Evolutionary conservation across 2,888 invertebrate genomes (phyloP).

Genomic region (Chydorus sphaericus): DNA sequence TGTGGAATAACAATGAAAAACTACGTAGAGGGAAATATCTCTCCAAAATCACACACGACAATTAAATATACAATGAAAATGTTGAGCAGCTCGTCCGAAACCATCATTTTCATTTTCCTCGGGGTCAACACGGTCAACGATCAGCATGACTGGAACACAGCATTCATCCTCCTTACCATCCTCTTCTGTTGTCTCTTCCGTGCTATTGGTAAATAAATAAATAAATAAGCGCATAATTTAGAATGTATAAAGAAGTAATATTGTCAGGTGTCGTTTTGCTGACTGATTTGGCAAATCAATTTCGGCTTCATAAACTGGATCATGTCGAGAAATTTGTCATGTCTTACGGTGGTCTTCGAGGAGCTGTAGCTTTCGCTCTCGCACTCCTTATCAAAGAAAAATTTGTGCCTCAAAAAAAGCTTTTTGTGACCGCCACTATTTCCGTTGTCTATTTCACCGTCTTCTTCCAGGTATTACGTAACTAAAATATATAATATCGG

Average conservation of each 20-base stretch:
- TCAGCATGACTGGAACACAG: slow-evolving; percentile 87
- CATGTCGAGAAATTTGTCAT: slow-evolving; percentile 37
- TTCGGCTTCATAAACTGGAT: slow-evolving; percentile 26
- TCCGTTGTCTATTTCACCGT: slow-evolving; percentile 38
- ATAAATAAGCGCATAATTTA: too few relatives aligned
- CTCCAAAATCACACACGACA: slow-evolving; percentile 92
- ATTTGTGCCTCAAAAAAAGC: slow-evolving; percentile 29
- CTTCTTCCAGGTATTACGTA: slow-evolving; percentile 32
- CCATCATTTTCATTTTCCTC: slow-evolving; percentile 97
- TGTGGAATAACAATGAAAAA: slow-evolving; percentile 99
- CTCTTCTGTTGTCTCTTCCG: slow-evolving; percentile 83
- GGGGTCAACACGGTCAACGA: slow-evolving; percentile 94
- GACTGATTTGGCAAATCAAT: slow-evolving; percentile 30
- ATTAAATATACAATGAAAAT: slow-evolving; percentile 98
- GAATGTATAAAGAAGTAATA: too few relatives aligned
- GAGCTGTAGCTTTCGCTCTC: slow-evolving; percentile 39
- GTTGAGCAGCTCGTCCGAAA: slow-evolving; percentile 92
- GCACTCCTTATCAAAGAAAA: slow-evolving; percentile 29
- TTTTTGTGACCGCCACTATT: slow-evolving; percentile 37
- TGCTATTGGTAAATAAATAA: slow-evolving; percentile 78
- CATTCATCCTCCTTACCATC: slow-evolving; percentile 84
- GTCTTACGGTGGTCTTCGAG: slow-evolving; percentile 38
- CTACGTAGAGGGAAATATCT: slow-evolving; percentile 94
- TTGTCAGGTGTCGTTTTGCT: slow-evolving; percentile 27
- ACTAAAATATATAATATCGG: neutral